A percentile compares a stretch with the other conserved stretches of the same genome.
phyloP scores from a whole-genome alignment of 2,797 vertebrate genomes.

The Lepilemur septentrionalis region DNA sequence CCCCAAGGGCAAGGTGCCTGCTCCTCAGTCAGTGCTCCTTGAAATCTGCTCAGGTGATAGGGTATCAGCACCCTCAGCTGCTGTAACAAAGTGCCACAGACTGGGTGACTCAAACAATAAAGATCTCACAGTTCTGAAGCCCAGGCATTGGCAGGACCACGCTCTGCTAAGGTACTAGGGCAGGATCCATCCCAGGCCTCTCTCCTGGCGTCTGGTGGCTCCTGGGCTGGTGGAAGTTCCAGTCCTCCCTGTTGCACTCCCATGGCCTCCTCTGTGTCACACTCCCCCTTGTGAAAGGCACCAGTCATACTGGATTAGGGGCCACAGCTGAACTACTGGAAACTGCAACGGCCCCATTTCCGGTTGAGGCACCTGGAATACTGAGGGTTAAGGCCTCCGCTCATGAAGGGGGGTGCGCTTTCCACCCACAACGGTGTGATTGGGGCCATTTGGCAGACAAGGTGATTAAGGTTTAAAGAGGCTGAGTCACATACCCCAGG shows the following conservation, averaged over 20 bases:
- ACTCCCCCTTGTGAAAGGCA: neutral
- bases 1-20: neutral
- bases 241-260: accelerated
- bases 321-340: neutral
- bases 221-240: neutral
- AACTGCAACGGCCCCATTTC: neutral
- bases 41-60: neutral
- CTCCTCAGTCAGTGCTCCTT: neutral
- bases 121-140: neutral
- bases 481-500: too few species aligned
- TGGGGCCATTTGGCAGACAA: neutral
- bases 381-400: neutral
- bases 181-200: neutral
- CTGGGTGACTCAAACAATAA: accelerated
- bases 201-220: neutral
- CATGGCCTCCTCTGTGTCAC: neutral
- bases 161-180: accelerated
- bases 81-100: accelerated
- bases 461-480: neutral
- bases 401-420: neutral
- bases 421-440: neutral
- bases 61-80: neutral
- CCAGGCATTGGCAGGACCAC: too few species aligned
- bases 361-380: neutral
- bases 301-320: neutral